Base-by-base conservation (phyloP, 2,797 vertebrate genomes). In the Podargus strigoides region DNA sequence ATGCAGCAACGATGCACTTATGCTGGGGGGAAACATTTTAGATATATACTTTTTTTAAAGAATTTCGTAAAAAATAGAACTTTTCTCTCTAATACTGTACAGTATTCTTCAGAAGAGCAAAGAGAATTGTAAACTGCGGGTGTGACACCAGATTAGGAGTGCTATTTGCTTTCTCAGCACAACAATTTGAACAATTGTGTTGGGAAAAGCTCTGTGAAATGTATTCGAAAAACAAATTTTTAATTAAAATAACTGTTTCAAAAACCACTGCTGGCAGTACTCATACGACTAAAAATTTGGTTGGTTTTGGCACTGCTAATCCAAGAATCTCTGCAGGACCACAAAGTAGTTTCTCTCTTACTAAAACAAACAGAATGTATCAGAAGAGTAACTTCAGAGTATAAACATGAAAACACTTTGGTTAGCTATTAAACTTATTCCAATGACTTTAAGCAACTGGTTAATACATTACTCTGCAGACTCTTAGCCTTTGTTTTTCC, bases 21-120 rank as follows among this genome's bases (percentile, higher is more conserved):
- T 30, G 90, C 81, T 92, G 72, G 81, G 96, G 90, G 83, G 36
- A 90, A 90, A 95, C 56, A 22, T 32, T 94, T 94, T 95, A 90
- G 95, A 96, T 92, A 96, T 96, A 96, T 91, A 94, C 55, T 66
- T 82, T 64, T 64, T 88, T 30, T 0, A 91, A 96, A 91, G 93
- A 91, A 81, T 93, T 94, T 96, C 0, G 81, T 94, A 95, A 96
- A 96, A 92, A 96, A 96, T 95, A 94, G 94, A 94, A 87, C 32
- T 89, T 95, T 95, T 95, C 87, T 97, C 93, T 97, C 93, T 96
- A 96, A 96, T 95, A 96, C 94, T 95, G 83, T 95, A 95, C 93
- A 95, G 77, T 76, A 91, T 96, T 96, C 66, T 94, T 84, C 93
- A 94, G 88, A 95, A 94, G 94, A 97, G 95, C 92, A 91, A 94